Evolutionary conservation across 1,140 invertebrate genomes (phyloP), one percentile per base, ranked within the genome.

Genomic region (Fopius arisanus): DNA sequence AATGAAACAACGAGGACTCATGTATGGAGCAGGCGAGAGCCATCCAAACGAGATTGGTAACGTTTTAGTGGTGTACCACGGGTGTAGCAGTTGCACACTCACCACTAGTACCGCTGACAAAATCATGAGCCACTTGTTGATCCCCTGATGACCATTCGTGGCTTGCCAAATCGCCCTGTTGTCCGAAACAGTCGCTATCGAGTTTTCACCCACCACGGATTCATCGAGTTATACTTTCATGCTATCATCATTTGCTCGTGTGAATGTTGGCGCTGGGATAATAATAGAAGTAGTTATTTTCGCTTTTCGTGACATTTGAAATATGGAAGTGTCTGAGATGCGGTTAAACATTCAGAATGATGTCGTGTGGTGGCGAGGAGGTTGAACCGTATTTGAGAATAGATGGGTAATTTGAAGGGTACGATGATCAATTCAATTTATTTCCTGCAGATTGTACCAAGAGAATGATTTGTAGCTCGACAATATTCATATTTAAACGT

Each of bases 51-150:
- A 74, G 74, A 75, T 78, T 74, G 77, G 68, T 63, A 73, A 70
- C 66, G 68, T 75, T 78, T 78, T 72, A 78, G 77, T 67, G 77
- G 77, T 75, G 62, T 48, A 75, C 74, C 72, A 37, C 74, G 23
- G 3, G 33, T 51, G 43, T 51, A 33, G 29, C 63, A 73, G 72
- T 43, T 70, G 69, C 78, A 74, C 67, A 73, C 63, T n/a, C 59
- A 21, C 43, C 37, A 23, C 28, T 29, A 41, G 19, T 63, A 71
- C 78, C 81, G 79, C 82, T 86, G 83, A 84, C 80, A 84, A 84
- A 86, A 86, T 86, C 84, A 85, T 82, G 82, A 84, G 81, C 81
- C 84, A 86, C 84, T 85, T 86, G 85, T 86, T 86, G 84, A 85
- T 84, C 73, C 75, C 29, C 54, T 37, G 78, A 84, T 84, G 81